Percentiles rank a stretch among this genome's conserved stretches.
Conservation (phyloP, 1,140 invertebrate genomes). For the Cyphomyrmex costatus region DNA sequence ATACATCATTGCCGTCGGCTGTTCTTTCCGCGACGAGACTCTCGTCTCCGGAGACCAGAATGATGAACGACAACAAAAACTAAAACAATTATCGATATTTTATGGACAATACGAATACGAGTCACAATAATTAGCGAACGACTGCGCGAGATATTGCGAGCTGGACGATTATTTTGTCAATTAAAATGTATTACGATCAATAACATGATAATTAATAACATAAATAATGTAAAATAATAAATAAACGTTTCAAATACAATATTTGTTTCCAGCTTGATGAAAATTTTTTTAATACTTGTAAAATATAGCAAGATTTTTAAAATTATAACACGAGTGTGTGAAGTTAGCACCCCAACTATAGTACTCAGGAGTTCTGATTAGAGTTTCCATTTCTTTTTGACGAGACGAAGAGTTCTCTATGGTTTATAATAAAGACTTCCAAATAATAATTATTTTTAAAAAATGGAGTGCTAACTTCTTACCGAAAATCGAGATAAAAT, state of each 20-base stretch:
- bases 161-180: neutral
- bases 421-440: too few relatives aligned
- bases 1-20: conserved; percentile 56
- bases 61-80: conserved; percentile 72
- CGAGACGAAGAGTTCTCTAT: too few relatives aligned
- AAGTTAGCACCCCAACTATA: too few relatives aligned
- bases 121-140: conserved; percentile 29
- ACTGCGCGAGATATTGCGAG: neutral
- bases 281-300: neutral
- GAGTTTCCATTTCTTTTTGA: too few relatives aligned
- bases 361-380: too few relatives aligned
- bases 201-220: neutral
- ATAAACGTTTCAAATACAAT: neutral
- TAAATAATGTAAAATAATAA: neutral
- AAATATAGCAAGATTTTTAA: neutral
- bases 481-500: too few relatives aligned
- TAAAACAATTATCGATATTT: conserved; percentile 56
- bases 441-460: too few relatives aligned
- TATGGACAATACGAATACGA: conserved; percentile 9
- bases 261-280: neutral
- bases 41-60: conserved; percentile 64
- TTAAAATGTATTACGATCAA: neutral
- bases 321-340: neutral
- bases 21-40: conserved; percentile 51
- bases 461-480: too few relatives aligned